These are phyloP conservation scores for Bombus huntii DNA, from an alignment of 1,140 invertebrate species.

Conservation along the genomic window DNA sequence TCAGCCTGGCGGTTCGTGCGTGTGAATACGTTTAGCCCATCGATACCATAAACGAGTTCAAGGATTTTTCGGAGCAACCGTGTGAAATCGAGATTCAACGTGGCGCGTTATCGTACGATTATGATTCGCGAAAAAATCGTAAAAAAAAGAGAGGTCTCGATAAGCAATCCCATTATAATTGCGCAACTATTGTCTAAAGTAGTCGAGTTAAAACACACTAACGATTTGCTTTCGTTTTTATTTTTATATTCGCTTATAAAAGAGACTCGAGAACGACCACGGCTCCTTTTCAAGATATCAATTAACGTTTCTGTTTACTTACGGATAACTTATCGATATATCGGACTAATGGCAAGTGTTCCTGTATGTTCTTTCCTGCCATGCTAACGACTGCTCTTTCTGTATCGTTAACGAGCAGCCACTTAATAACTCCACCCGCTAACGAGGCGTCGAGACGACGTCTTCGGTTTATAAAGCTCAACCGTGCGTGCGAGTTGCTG, in stretches of 20 bases:
- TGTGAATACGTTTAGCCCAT: not conserved
- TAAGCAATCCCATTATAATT: not conserved
- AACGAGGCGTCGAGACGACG: constrained; percentile 67
- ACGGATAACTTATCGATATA: constrained; percentile 51
- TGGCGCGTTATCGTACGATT: not conserved
- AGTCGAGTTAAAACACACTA: not conserved
- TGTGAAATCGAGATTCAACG: not conserved
- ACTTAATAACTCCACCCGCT: constrained; percentile 66
- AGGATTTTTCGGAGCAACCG: constrained; percentile 23
- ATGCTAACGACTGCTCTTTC: constrained; percentile 52
- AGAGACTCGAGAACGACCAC: not conserved
- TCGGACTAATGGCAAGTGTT: constrained; percentile 50
- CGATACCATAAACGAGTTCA: constrained; percentile 33
- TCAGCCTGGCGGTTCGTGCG: constrained; percentile 2
- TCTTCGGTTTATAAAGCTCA: constrained; percentile 62
- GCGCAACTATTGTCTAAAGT: not conserved
- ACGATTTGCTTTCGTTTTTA: no score
- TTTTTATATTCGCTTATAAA: constrained; percentile 4
- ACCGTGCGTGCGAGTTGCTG: constrained; percentile 38
- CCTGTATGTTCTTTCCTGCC: constrained; percentile 24
- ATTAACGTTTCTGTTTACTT: constrained; percentile 47
- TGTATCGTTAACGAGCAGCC: constrained; percentile 59
- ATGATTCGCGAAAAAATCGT: not conserved
- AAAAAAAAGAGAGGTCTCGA: not conserved
- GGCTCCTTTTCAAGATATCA: not conserved